A percentile compares a stretch with the other conserved stretches of the same genome.
These are phyloP conservation scores for Trichogramma evanescens DNA, from an alignment of 2,888 invertebrate species.

Conservation along the genomic window DNA sequence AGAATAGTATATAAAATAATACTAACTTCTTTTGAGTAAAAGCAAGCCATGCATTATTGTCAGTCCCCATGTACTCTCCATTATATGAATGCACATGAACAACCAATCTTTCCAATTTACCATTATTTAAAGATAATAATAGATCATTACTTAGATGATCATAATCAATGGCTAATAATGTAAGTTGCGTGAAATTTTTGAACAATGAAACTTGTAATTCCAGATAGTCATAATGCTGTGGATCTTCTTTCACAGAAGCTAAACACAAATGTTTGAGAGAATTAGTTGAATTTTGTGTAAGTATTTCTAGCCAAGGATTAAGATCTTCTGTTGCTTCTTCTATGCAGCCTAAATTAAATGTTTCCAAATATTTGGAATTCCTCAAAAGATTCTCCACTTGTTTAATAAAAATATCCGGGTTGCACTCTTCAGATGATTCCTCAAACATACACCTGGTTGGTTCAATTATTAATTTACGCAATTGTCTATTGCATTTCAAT, in stretches of 20 bases:
- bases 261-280: slow-evolving; percentile 59
- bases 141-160: slow-evolving; percentile 52
- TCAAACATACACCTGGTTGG: slow-evolving; percentile 40
- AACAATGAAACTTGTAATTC: slow-evolving; percentile 55
- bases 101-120: slow-evolving; percentile 54
- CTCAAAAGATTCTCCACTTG: slow-evolving; percentile 47
- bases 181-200: slow-evolving; percentile 49
- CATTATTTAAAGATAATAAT: slow-evolving; percentile 46
- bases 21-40: slow-evolving; percentile 51
- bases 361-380: slow-evolving; percentile 47
- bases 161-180: slow-evolving; percentile 52
- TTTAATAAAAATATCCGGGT: slow-evolving; percentile 30
- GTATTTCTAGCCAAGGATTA: slow-evolving; percentile 44
- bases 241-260: slow-evolving; percentile 68
- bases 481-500: slow-evolving; percentile 40
- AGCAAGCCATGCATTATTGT: slow-evolving; percentile 58
- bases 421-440: slow-evolving; percentile 22
- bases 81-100: slow-evolving; percentile 66
- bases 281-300: slow-evolving; percentile 50
- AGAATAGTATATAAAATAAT: not conserved
- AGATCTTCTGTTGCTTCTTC: slow-evolving; percentile 51
- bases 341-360: slow-evolving; percentile 52
- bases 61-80: slow-evolving; percentile 58
- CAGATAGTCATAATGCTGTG: slow-evolving; percentile 57
- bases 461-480: slow-evolving; percentile 42